Evolutionary conservation across 2,888 invertebrate genomes (phyloP).

Genomic region (Lysandra coridon): DNA sequence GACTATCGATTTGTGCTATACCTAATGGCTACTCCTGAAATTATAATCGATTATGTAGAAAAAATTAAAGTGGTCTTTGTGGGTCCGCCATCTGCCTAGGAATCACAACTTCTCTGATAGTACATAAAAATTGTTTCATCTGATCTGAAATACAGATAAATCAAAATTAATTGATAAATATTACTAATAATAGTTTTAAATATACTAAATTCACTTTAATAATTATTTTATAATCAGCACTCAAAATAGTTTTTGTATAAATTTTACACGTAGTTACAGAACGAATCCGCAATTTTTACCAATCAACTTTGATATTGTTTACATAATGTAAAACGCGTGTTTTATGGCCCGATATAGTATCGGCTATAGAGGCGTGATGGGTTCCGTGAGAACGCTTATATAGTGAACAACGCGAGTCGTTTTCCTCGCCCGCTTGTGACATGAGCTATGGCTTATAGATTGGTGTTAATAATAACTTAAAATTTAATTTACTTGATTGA

Average conservation of each 20-base stretch:
- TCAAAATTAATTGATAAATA: too few relatives aligned
- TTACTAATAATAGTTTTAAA: too few relatives aligned
- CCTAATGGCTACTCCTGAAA: background rate
- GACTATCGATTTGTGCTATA: constrained; percentile 4
- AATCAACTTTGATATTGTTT: background rate
- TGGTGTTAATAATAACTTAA: background rate
- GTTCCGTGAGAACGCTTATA: constrained; percentile 38
- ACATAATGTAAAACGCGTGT: background rate
- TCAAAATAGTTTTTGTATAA: background rate
- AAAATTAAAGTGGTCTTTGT: too few relatives aligned
- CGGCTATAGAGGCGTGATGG: constrained; percentile 36
- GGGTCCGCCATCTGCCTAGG: too few relatives aligned
- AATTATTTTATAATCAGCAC: too few relatives aligned
- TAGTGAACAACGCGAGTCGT: background rate
- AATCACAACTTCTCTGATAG: too few relatives aligned
- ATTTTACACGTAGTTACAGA: background rate
- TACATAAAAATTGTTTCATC: too few relatives aligned
- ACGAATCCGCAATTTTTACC: background rate
- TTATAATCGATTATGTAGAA: background rate
- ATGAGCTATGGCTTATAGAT: background rate
- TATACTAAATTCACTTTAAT: too few relatives aligned
- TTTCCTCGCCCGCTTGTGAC: background rate
- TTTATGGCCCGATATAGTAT: constrained; percentile 32
- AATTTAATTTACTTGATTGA: too few relatives aligned
- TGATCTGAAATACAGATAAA: too few relatives aligned